Conservation (phyloP, 1,140 invertebrate species). For the Forficula auricularia region DNA sequence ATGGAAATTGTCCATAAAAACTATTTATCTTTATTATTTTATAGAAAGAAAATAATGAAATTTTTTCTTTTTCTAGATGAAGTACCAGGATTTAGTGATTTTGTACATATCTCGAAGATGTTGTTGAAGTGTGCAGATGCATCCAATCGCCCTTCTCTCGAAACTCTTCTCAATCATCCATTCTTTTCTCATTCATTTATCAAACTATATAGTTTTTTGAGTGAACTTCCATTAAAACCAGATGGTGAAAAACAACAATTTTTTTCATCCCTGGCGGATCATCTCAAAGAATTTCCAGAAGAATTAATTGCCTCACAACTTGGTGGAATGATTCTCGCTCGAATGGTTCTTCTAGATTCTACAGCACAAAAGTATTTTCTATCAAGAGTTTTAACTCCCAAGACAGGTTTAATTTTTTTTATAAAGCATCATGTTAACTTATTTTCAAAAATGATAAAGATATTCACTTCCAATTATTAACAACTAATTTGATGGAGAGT, state of each 20-base stretch:
- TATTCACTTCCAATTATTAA: no score
- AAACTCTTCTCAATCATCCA: constrained; percentile 42
- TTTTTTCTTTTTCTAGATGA: constrained; percentile 36
- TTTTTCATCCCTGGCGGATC: constrained; percentile 44
- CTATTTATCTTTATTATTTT: constrained; percentile 4
- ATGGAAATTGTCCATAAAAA: not conserved
- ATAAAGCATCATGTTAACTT: constrained; percentile 10
- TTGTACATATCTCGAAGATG: constrained; percentile 44
- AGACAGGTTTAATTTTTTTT: constrained; percentile 33
- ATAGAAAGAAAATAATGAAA: no score
- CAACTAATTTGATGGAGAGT: no score
- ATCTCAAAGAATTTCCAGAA: constrained; percentile 51
- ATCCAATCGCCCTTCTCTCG: constrained; percentile 37
- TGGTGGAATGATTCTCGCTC: constrained; percentile 50
- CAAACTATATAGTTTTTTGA: constrained; percentile 58
- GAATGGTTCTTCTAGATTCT: constrained; percentile 62
- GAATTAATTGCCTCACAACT: constrained; percentile 59
- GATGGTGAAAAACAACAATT: constrained; percentile 56
- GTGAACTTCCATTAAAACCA: constrained; percentile 58
- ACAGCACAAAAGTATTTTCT: constrained; percentile 56
- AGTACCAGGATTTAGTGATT: constrained; percentile 43
- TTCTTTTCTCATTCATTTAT: constrained; percentile 73
- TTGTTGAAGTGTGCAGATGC: constrained; percentile 40
- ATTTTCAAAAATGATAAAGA: no score
- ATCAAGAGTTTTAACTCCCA: constrained; percentile 54